Percentiles rank a stretch among this genome's conserved stretches.
These are phyloP conservation scores for Rhincodon typus DNA, from an alignment of 2,797 vertebrate genomes.

Conservation along the genomic window DNA sequence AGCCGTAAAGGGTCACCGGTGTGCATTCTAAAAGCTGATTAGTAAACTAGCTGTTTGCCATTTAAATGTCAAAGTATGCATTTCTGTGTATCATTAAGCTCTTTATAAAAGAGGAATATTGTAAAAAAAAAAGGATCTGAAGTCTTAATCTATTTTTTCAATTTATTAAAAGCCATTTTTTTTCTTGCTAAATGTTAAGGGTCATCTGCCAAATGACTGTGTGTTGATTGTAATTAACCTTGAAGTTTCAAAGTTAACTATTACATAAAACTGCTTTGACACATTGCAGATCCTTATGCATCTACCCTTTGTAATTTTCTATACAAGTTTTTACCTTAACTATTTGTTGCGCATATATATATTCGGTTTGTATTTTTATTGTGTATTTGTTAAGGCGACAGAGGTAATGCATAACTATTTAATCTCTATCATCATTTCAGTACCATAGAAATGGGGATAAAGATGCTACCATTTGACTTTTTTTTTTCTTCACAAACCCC, in stretches of 20 bases:
- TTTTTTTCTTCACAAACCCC: neutral
- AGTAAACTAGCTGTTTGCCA: conserved; percentile 36
- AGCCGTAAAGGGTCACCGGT: conserved; percentile 19
- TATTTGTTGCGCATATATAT: conserved; percentile 32
- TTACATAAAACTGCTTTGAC: conserved; percentile 29
- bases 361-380: conserved; percentile 37
- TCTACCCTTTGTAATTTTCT: conserved; percentile 36
- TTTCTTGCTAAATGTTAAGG: conserved; percentile 36
- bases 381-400: conserved; percentile 34
- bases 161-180: conserved; percentile 36
- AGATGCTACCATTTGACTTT: conserved; percentile 21
- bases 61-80: conserved; percentile 29
- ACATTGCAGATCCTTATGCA: conserved; percentile 34
- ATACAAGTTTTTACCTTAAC: conserved; percentile 35
- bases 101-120: conserved; percentile 38
- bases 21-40: conserved; percentile 33
- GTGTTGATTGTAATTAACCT: conserved; percentile 33
- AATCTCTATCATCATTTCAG: conserved; percentile 15
- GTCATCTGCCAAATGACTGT: conserved; percentile 33
- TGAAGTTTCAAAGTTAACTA: conserved; percentile 25
- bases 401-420: conserved; percentile 30
- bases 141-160: conserved; percentile 38
- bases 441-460: neutral
- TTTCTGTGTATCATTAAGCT: conserved; percentile 36
- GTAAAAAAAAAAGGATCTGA: conserved; percentile 33